Percentiles rank a stretch among this genome's conserved stretches.
phyloP scores from a whole-genome alignment of 2,797 vertebrate genomes.

The Pempheris klunzingeri region DNA sequence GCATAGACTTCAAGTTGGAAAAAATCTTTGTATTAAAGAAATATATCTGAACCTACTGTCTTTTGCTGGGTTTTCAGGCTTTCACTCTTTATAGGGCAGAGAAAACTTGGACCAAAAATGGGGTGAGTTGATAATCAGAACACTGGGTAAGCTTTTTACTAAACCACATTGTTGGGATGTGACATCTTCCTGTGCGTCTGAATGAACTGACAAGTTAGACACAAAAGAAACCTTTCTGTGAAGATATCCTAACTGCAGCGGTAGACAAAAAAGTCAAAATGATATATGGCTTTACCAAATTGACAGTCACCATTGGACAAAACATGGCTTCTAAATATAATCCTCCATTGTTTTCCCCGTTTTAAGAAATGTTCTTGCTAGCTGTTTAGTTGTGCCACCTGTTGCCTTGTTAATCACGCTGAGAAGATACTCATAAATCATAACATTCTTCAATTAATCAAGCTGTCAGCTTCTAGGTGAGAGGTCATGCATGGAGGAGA shows the following conservation, averaged over 20 bases:
- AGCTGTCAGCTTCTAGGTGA: slow-evolving; percentile 96
- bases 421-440: slow-evolving; percentile 99
- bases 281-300: slow-evolving; percentile 86
- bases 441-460: slow-evolving; percentile 99
- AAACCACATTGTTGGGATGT: slow-evolving; percentile 43
- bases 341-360: slow-evolving; percentile 82
- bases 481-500: slow-evolving; percentile 92
- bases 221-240: slow-evolving; percentile 76
- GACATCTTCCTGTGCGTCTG: slow-evolving; percentile 39
- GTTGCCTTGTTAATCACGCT: slow-evolving; percentile 99
- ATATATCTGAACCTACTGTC: background rate
- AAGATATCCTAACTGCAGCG: slow-evolving; percentile 76
- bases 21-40: slow-evolving; percentile 3
- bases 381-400: slow-evolving; percentile 95
- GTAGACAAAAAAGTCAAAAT: slow-evolving; percentile 87
- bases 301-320: slow-evolving; percentile 82
- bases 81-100: background rate
- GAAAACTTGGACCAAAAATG: slow-evolving; percentile 23
- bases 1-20: background rate
- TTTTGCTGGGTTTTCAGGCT: slow-evolving; percentile 6
- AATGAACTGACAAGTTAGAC: slow-evolving; percentile 43
- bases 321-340: slow-evolving; percentile 82
- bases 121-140: slow-evolving; percentile 27
- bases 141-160: slow-evolving; percentile 38
- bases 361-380: slow-evolving; percentile 92